phyloP scores from a whole-genome alignment of 1,140 invertebrate genomes.

The Tetranychus urticae region DNA sequence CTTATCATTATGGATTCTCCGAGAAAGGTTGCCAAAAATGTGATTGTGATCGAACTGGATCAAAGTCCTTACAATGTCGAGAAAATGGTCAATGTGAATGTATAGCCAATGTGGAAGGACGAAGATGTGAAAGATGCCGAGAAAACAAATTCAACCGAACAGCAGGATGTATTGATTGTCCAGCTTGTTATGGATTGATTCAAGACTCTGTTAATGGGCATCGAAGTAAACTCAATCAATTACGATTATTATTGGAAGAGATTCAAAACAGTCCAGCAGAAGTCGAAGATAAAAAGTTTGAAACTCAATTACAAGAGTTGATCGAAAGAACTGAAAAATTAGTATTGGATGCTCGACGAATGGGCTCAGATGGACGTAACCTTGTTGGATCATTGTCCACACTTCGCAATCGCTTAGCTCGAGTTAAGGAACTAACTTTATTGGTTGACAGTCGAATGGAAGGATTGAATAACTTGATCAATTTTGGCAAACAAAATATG shows the following conservation, averaged over 20 bases:
- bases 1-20: slow-evolving; percentile 71
- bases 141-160: slow-evolving; percentile 71
- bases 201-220: slow-evolving; percentile 63
- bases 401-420: slow-evolving; percentile 34
- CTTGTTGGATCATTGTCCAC: slow-evolving; percentile 40
- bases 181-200: slow-evolving; percentile 75
- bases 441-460: slow-evolving; percentile 20
- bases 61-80: slow-evolving; percentile 34
- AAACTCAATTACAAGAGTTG: slow-evolving; percentile 42
- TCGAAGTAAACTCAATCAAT: slow-evolving; percentile 40
- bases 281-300: slow-evolving; percentile 58
- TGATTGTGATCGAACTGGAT: slow-evolving; percentile 68
- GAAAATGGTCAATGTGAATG: slow-evolving; percentile 59
- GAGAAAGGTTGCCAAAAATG: slow-evolving; percentile 54
- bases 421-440: slow-evolving; percentile 26
- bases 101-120: slow-evolving; percentile 54
- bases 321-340: slow-evolving; percentile 41
- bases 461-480: slow-evolving; percentile 16
- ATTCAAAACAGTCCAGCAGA: slow-evolving; percentile 47
- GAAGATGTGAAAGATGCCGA: slow-evolving; percentile 69
- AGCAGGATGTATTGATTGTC: slow-evolving; percentile 58
- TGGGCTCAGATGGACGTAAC: slow-evolving; percentile 28
- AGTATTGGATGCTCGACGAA: slow-evolving; percentile 37
- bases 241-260: slow-evolving; percentile 39
- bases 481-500: slow-evolving; percentile 27